Base-by-base conservation (phyloP, 1,140 invertebrate species). In the Drosophila kepulauana region DNA sequence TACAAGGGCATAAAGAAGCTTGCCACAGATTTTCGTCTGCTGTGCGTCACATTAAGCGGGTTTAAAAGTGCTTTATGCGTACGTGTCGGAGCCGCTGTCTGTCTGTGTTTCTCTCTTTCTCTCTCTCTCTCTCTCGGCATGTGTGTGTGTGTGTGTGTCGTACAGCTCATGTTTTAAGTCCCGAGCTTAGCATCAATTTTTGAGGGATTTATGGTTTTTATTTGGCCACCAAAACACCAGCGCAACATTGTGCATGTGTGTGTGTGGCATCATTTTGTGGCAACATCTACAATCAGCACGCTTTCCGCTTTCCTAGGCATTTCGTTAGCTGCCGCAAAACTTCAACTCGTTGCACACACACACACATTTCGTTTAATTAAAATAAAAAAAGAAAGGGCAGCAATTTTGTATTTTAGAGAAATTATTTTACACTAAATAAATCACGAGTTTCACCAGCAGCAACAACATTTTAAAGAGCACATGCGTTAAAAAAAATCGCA, bases 101-200 rank as follows among this genome's bases (percentile, higher is more conserved):
- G 49, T n/a, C 8, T 62, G 33, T 43, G 13, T 43, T 30, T 54
- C 8, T 74, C 33, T 59, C 8, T 5, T 1, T 25, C 20, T 46
- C 10, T 33, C 25, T 61, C 7, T 67, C 33, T 5, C 5, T 25
- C 20, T 46, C 10, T 33, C 25, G 20, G 3, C 20, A 25, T 25
- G 20, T 49, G 35, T 15, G 33, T 20, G 35, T 15, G 33, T 20
- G 58, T 64, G 61, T 67, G 65, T 73, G 67, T 59, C 43, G 46
- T 43, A 46, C 56, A 77, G 79, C 77, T 81, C 74, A 81, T 64
- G 78, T 63, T 81, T 81, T 85, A 89, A 88, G 85, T 67, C 51
- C 64, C 25, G 54, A 72, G 78, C 75, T 89, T 89, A 89, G 68
- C 81, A 90, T 89, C 75, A 89, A 89, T 81, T 89, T 88, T 89